Percentiles rank a stretch among this genome's conserved stretches.
These are phyloP conservation scores for Osmerus eperlanus DNA, from an alignment of 2,113 vertebrate genomes.

Conservation along the genomic window DNA sequence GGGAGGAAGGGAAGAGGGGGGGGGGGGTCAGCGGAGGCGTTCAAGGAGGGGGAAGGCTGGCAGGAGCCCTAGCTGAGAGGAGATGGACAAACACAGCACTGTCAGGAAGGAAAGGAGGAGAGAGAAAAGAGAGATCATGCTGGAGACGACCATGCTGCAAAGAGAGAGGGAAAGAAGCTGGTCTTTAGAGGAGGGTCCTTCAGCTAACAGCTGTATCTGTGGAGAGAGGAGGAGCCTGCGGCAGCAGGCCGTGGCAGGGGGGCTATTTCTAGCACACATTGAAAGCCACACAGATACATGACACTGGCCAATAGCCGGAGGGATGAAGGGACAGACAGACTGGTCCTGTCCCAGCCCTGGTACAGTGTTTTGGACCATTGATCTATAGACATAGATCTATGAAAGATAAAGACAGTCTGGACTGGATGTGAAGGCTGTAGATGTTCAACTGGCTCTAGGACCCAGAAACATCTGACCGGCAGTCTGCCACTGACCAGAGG, in stretches of 20 bases:
- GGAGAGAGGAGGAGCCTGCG: constrained; percentile 53
- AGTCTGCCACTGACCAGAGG: too few relatives aligned
- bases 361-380: constrained; percentile 15
- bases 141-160: constrained; percentile 70
- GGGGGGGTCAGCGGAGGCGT: constrained; percentile 16
- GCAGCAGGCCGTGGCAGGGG: constrained; percentile 25
- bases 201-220: constrained; percentile 69
- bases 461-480: too few relatives aligned
- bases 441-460: too few relatives aligned
- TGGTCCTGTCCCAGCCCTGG: constrained; percentile 5
- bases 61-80: constrained; percentile 71
- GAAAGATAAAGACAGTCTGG: constrained; percentile 14
- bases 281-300: constrained; percentile 39
- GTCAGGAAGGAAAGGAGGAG: constrained; percentile 64
- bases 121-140: constrained; percentile 53
- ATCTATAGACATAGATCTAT: neutral
- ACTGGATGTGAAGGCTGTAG: neutral
- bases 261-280: constrained; percentile 32
- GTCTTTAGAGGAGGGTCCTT: constrained; percentile 67
- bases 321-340: neutral
- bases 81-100: constrained; percentile 60
- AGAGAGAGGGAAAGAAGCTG: constrained; percentile 69
- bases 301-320: constrained; percentile 38
- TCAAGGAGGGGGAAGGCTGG: constrained; percentile 55
- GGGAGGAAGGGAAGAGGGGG: constrained; percentile 21